Percentiles rank a stretch among this genome's conserved stretches.
phyloP scores from a whole-genome alignment of 2,888 invertebrate species.

The Chamaedrilus cognettii region DNA sequence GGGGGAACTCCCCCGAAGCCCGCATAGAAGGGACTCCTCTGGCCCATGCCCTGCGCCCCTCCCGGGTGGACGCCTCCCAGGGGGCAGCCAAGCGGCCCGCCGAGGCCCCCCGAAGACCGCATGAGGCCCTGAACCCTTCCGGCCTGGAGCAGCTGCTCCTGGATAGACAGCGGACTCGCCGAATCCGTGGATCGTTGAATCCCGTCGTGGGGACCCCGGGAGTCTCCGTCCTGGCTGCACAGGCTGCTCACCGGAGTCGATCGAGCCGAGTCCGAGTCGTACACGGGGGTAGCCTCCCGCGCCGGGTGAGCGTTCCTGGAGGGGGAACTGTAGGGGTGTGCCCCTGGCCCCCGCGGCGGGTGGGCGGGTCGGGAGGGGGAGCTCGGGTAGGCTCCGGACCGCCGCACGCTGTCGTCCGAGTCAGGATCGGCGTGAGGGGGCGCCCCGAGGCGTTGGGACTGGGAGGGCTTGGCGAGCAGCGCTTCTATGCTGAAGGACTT shows the following conservation, averaged over 20 bases:
- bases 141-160: background rate
- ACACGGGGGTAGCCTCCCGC: background rate
- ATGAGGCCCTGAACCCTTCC: conserved; percentile 2
- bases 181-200: background rate
- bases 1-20: background rate
- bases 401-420: background rate
- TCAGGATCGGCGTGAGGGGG: background rate
- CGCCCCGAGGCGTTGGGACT: background rate
- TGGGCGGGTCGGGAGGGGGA: background rate
- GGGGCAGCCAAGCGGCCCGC: too few species aligned
- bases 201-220: background rate
- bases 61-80: background rate
- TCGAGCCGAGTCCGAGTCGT: background rate
- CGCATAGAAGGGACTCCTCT: background rate
- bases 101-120: background rate
- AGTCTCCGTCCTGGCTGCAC: conserved; percentile 2
- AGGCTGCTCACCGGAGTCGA: conserved; percentile 1
- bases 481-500: conserved; percentile 92
- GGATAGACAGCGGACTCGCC: background rate
- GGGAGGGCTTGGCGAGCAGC: conserved; percentile 66
- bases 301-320: too few species aligned
- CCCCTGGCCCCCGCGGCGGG: too few species aligned
- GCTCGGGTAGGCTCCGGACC: background rate
- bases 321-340: too few species aligned
- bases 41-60: background rate